Conservation (phyloP, 2,888 invertebrate genomes). For the Tigriopus californicus region DNA sequence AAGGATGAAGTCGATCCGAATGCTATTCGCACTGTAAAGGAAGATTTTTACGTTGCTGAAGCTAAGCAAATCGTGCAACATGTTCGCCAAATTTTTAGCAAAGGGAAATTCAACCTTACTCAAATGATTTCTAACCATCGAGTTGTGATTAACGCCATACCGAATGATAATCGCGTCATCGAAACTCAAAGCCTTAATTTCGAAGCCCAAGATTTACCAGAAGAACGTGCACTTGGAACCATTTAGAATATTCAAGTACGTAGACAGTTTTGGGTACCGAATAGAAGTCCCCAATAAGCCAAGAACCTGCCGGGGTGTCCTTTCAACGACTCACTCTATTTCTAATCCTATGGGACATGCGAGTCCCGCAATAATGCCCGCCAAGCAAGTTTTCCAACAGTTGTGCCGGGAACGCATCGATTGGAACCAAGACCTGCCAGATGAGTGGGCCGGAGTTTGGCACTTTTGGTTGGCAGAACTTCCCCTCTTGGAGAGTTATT, state of each 20-base stretch:
- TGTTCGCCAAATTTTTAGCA: conserved; percentile 13
- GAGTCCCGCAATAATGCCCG: conserved; percentile 16
- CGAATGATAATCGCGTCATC: too few species aligned
- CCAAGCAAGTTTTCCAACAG: conserved; percentile 21
- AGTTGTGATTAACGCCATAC: conserved; percentile 3
- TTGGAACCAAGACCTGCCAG: conserved; percentile 21
- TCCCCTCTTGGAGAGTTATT: too few species aligned
- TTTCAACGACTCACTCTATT: conserved; percentile 18
- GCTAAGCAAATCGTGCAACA: conserved; percentile 13
- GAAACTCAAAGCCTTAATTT: too few species aligned
- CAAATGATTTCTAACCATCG: conserved; percentile 20
- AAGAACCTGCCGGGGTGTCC: conserved; percentile 17
- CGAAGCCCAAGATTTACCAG: too few species aligned
- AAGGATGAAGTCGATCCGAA: not conserved
- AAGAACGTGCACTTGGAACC: too few species aligned
- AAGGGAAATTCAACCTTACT: conserved; percentile 19
- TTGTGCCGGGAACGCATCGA: conserved; percentile 20
- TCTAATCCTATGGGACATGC: conserved; percentile 20
- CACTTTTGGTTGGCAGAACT: too few species aligned
- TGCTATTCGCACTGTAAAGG: conserved; percentile 7
- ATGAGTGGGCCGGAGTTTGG: too few species aligned
- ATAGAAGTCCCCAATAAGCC: not conserved
- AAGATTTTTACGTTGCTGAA: too few species aligned
- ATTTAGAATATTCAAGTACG: not conserved
- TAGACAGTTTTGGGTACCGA: conserved; percentile 17